Base-by-base conservation (phyloP, 2,113 vertebrate genomes). In the Azemiops feae region DNA sequence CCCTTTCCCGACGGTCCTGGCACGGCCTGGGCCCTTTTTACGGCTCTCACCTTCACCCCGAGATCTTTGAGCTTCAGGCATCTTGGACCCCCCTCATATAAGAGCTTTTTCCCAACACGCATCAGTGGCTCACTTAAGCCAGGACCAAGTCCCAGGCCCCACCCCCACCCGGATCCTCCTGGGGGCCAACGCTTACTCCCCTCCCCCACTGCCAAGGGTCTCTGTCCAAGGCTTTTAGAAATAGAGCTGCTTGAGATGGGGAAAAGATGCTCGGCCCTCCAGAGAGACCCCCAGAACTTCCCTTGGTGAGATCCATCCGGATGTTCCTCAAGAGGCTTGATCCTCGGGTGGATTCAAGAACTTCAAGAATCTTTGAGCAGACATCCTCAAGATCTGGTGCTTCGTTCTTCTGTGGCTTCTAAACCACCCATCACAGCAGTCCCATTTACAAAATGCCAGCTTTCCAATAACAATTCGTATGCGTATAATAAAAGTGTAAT, bases 81-180 rank as follows among this genome's bases (percentile, higher is more conserved):
- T 14, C 69, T 74, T 14, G 0, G 69, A 16, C n/a, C 69, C 64
- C 64, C 5, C 0, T 34, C 14, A 5, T 34, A 16, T 16, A 16
- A 6, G 64, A 2, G 5, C 2, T 74, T 18, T 18, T 16, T 5
- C n/a, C 69, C 69, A 7, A 18, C 14, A 3, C 5, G 14, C 30
- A 2, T 74, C 69, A 3, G 2, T 34, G 5, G 1, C n/a, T 74
- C 30, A 34, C 30, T 74, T 6, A 34, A 20, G 30, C 27, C 8
- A 64, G 27, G 60, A 64, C 25, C 10, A 30, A n/a, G 64, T 69
- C 14, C 64, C 30, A n/a, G n/a, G 30, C n/a, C 14, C 64, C 12
- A n/a, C 30, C 14, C 64, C 64, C 14, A 1, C n/a, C 30, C 0
- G 0, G n/a, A n/a, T 5, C 12, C 30, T 64, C 1, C 10, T 1